A percentile compares a stretch with the other conserved stretches of the same genome.
Evolutionary conservation across 2,797 vertebrate species (phyloP).

Genomic region (Acanthopagrus latus): DNA sequence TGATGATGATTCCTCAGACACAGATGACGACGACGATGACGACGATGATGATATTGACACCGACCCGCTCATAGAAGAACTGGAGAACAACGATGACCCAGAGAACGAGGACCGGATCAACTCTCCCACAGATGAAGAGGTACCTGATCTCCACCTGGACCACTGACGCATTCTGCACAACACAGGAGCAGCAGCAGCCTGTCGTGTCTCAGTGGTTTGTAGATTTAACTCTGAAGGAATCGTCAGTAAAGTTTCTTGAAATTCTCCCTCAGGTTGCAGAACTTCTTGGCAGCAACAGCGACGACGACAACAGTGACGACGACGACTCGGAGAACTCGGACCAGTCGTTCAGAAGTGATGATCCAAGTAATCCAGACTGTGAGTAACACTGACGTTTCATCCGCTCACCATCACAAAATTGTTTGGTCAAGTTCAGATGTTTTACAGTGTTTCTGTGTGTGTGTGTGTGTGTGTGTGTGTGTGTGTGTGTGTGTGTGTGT

Average conservation of each 20-base stretch:
- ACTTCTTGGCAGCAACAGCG: conserved; percentile 89
- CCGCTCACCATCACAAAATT: not conserved
- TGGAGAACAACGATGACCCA: conserved; percentile 87
- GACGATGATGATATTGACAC: conserved; percentile 91
- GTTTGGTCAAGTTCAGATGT: not conserved
- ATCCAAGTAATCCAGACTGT: conserved; percentile 64
- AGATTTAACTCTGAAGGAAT: not conserved
- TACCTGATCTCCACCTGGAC: not conserved
- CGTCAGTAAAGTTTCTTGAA: not conserved
- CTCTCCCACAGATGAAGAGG: conserved; percentile 90
- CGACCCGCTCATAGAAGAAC: conserved; percentile 90
- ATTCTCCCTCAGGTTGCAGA: conserved; percentile 83
- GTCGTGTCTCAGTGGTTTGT: too few species aligned
- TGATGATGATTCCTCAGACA: conserved; percentile 66
- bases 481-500: not conserved
- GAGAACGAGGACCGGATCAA: conserved; percentile 89
- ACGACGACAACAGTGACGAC: conserved; percentile 83
- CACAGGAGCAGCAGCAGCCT: too few species aligned
- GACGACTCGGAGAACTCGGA: conserved; percentile 5
- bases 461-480: too few species aligned
- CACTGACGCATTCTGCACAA: too few species aligned
- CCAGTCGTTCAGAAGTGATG: not conserved
- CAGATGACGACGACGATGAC: conserved; percentile 82
- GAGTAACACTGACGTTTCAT: conserved; percentile 74
- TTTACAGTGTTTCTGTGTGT: not conserved